Evolutionary conservation across 1,140 invertebrate genomes (phyloP), one percentile per base, ranked within the genome.

Genomic region (Polypedilum vanderplanki): DNA sequence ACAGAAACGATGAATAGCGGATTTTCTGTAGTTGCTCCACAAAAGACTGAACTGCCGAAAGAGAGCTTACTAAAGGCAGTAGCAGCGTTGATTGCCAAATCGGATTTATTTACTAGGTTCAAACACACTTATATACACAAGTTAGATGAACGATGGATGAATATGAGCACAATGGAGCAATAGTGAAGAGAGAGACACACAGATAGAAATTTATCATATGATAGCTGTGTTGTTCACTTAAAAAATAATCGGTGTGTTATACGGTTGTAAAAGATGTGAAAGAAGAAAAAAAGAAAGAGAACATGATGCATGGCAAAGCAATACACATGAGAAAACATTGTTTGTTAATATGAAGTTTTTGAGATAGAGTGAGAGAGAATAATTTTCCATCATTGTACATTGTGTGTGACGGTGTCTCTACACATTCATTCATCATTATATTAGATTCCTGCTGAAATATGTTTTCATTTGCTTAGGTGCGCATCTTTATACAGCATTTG

Each of bases 11-110:
- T 57, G 46, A 57, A 33, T 33, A 33, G 24, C 24, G 24, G 5
- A 33, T 33, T 33, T 33, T 33, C 24, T 57, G 46, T 57, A 57
- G 46, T 57, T 57, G 24, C 24, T 33, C 5, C 24, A 33, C 24
- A 33, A 33, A 33, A 33, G 24, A n/a, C n/a, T n/a, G n/a, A n/a
- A n/a, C n/a, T n/a, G n/a, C 41, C 1, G 15, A 12, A 15, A n/a
- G 46, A 57, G 3, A 57, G 46, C 46, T 57, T 33, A 33, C 24
- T 33, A 33, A 33, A 33, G 24, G 24, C 24, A 33, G 24, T 5
- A 33, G 24, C 46, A 57, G n/a, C 46, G 46, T 57, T 70, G 65
- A 70, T 70, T 70, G 65, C 20, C 17, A 70, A 70, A 70, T 70
- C 65, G 65, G 65, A 70, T 70, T 70, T 70, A 70, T 18, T 57